Base-by-base conservation (phyloP, 2,797 vertebrate genomes). In the Sebastes taczanowskii region DNA sequence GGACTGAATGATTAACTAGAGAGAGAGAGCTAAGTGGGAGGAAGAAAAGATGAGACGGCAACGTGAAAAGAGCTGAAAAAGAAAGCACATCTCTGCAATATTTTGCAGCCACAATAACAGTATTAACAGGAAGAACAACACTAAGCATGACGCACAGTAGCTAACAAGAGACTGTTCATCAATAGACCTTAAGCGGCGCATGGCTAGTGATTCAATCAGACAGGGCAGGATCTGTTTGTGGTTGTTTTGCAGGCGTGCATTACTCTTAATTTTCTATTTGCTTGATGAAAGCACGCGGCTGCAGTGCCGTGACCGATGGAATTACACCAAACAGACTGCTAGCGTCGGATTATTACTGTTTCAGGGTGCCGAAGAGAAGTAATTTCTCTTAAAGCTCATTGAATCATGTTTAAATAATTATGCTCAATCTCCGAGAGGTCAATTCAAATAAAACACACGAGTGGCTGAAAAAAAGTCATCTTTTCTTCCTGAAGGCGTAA, bases 1-100 rank as follows among this genome's bases (percentile, higher is more conserved):
- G 89, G 86, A 88, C 76, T 85, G 88, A 91, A 89, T 89, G 88
- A 89, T 83, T 66, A 88, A 64, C 69, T 35, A 32, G 29, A 78
- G 64, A 64, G 70, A 32, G 67, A 29, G 42, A 53, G 66, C 7
- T 20, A 46, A 59, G 66, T 2, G 66, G 62, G 67, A 60, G 69
- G 42, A 65, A 71, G 74, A 63, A 38, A 69, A 22, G 55, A 83
- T 2, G 72, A 79, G 74, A 80, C 30, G 35, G 63, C 69, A 46
- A 80, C 20, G 63, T 46, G 77, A 83, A 66, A 49, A 49, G 46
- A n/a, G 83, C 71, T 52, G 67, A 80, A 73, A 73, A 74, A 76
- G 91, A 90, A 94, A 95, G 93, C 93, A 94, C 90, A 91, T 84
- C 81, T 88, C 78, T 84, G 61, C 61, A 29, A 78, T 52, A 34